Base-by-base conservation (phyloP, 2,888 invertebrate genomes). In the Heliconius sara region DNA sequence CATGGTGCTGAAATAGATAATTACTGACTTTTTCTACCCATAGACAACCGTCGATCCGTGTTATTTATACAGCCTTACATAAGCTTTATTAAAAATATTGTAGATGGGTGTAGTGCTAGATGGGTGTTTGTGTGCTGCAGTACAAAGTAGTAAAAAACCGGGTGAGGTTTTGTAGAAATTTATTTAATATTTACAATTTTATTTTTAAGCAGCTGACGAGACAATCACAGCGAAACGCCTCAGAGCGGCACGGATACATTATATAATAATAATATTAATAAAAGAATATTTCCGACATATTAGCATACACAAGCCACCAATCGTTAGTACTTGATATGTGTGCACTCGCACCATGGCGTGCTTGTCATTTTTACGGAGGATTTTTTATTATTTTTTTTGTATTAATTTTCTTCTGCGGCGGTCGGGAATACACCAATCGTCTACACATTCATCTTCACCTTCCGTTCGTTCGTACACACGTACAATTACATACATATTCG, bases 101-200 rank as follows among this genome's bases (percentile, higher is more conserved):
- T 47, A 47, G 47, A 57, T n/a, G n/a, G n/a, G n/a, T n/a, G n/a
- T n/a, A 57, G 57, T 57, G 2, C 57, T 22, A 57, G 19, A 1
- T 9, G 39, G 12, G n/a, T 57, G 3, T 39, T n/a, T 57, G 3
- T 57, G 34, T 25, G 4, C 27, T 13, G 43, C 34, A 60, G n/a
- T n/a, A n/a, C n/a, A n/a, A n/a, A n/a, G n/a, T n/a, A 60, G 43
- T 70, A 80, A 81, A 82, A 77, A 80, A 80, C 27, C 79, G 25
- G 5, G 77, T 34, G 47, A 82, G 78, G 76, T 91, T 92, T 92
- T 92, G 89, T 92, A 92, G 91, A 92, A 93, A 92, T 92, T 91
- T 91, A 92, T 90, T 85, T 83, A 83, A 90, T 87, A 88, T 92
- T 87, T 92, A 93, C 92, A 93, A 91, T 91, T 89, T 91, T 83